Percentiles rank a stretch among this genome's conserved stretches.
Evolutionary conservation across 2,888 invertebrate genomes (phyloP).

Genomic region (Exephanes ischioxanthus): DNA sequence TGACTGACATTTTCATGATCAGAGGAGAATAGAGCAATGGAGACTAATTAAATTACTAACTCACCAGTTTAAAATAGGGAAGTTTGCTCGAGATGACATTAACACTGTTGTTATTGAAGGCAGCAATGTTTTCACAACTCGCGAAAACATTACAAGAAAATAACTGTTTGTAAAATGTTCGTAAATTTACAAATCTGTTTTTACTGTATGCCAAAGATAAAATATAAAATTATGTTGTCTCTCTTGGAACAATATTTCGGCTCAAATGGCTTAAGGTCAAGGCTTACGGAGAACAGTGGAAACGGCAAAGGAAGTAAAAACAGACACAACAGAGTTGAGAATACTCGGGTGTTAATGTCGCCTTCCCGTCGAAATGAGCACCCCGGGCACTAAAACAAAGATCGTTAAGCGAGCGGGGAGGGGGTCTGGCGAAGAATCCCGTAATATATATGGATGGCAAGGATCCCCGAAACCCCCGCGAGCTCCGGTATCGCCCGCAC

Average conservation of each 20-base stretch:
- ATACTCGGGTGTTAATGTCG: slow-evolving; percentile 53
- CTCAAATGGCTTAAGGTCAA: not conserved
- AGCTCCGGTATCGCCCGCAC: slow-evolving; percentile 66
- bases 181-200: not conserved
- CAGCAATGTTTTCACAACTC: too few species aligned
- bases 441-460: slow-evolving; percentile 79
- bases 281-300: not conserved
- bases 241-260: not conserved
- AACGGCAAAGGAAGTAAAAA: slow-evolving; percentile 7
- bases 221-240: not conserved
- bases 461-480: slow-evolving; percentile 70
- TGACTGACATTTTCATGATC: not conserved
- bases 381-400: slow-evolving; percentile 79
- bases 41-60: not conserved
- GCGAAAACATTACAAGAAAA: not conserved
- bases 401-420: slow-evolving; percentile 78
- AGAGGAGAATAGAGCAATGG: not conserved
- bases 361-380: slow-evolving; percentile 72
- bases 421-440: slow-evolving; percentile 76
- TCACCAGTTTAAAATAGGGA: not conserved
- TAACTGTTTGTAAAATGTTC: not conserved
- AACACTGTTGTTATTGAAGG: not conserved
- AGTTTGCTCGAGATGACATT: not conserved
- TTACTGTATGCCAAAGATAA: not conserved
- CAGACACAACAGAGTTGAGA: slow-evolving; percentile 51